Percentiles rank a stretch among this genome's conserved stretches.
phyloP scores from a whole-genome alignment of 1,140 invertebrate species.

The Antheraea mylitta region DNA sequence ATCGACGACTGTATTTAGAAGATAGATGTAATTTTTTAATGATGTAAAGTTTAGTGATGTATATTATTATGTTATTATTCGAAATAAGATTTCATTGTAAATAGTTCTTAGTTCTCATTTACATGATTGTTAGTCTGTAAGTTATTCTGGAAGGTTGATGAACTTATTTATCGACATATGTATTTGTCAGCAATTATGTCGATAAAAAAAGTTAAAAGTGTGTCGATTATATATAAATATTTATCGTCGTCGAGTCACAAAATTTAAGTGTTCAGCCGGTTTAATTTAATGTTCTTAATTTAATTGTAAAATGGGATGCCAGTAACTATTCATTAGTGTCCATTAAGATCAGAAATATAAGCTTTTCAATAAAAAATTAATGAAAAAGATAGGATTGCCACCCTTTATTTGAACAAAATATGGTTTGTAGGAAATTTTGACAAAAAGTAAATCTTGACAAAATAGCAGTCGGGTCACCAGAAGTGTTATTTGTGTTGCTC shows the following conservation, averaged over 20 bases:
- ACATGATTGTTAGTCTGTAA: neutral
- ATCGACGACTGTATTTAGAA: slow-evolving; percentile 57
- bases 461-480: no score
- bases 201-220: neutral
- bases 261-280: neutral
- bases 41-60: slow-evolving; percentile 63
- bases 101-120: slow-evolving; percentile 26
- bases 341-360: neutral
- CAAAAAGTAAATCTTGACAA: no score
- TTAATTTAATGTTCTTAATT: neutral
- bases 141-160: neutral
- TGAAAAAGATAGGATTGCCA: no score
- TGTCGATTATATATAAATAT: slow-evolving; percentile 3
- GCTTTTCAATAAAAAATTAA: no score
- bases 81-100: slow-evolving; percentile 69
- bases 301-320: neutral
- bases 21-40: slow-evolving; percentile 39
- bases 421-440: no score
- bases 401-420: no score
- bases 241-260: neutral
- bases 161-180: neutral
- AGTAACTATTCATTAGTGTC: neutral
- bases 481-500: no score
- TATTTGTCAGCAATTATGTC: neutral
- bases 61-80: slow-evolving; percentile 62